Evolutionary conservation across 2,113 vertebrate species (phyloP).

Genomic region (Lethenteron reissneri): DNA sequence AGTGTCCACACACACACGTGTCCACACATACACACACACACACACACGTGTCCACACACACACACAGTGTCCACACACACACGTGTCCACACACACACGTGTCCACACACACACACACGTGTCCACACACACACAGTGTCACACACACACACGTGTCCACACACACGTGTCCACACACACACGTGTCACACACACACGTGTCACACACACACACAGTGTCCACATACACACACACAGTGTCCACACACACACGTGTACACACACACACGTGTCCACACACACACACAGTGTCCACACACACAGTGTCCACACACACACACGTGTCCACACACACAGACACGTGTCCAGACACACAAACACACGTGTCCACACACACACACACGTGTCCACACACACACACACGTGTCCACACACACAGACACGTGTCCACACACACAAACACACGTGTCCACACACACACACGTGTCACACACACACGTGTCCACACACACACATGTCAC

Average conservation of each 20-base stretch:
- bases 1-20: neutral
- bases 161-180: no score
- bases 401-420: neutral
- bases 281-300: slow-evolving; percentile 1
- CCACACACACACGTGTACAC: neutral
- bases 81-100: neutral
- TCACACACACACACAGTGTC: neutral
- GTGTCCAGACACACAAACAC: neutral
- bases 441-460: no score
- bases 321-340: neutral
- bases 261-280: neutral
- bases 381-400: neutral
- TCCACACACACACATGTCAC: no score
- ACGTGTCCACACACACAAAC: no score
- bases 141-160: no score
- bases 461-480: no score
- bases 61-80: neutral
- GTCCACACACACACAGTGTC: no score
- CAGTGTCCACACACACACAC: no score
- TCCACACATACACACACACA: slow-evolving; percentile 1
- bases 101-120: neutral
- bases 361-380: neutral
- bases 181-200: no score
- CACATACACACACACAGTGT: neutral
- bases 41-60: neutral